A percentile compares a stretch with the other conserved stretches of the same genome.
These are phyloP conservation scores for Epiperipatus broadwayi DNA, from an alignment of 2,888 invertebrate genomes.

Conservation along the genomic window DNA sequence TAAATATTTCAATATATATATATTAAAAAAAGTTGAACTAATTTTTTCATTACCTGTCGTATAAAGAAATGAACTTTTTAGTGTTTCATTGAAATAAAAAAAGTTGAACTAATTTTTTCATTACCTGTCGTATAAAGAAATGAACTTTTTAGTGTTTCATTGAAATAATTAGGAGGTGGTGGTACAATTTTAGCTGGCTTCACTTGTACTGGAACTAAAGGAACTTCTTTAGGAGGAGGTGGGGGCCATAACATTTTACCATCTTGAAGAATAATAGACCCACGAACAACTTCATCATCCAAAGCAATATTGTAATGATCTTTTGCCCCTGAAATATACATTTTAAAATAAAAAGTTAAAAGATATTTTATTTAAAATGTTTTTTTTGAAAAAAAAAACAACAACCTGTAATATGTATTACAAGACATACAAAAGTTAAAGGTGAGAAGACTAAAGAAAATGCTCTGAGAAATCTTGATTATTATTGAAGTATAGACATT, in stretches of 20 bases:
- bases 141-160: slow-evolving; percentile 44
- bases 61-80: slow-evolving; percentile 45
- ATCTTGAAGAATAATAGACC: slow-evolving; percentile 53
- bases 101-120: slow-evolving; percentile 8
- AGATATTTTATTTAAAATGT: too few species aligned
- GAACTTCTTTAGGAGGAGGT: slow-evolving; percentile 41
- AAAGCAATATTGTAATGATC: slow-evolving; percentile 59
- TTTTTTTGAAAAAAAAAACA: too few species aligned
- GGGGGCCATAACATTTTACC: slow-evolving; percentile 61
- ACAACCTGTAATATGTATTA: too few species aligned
- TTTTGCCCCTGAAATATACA: slow-evolving; percentile 41
- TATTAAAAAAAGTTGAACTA: slow-evolving; percentile 6
- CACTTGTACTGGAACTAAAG: slow-evolving; percentile 32
- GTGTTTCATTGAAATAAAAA: slow-evolving; percentile 31
- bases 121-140: slow-evolving; percentile 47
- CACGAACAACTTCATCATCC: slow-evolving; percentile 66
- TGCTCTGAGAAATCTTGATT: too few species aligned
- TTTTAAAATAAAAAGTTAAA: slow-evolving; percentile 6
- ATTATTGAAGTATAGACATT: too few species aligned
- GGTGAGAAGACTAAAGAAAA: too few species aligned
- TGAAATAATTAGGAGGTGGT: slow-evolving; percentile 43
- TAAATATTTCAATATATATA: too few species aligned
- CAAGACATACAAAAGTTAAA: too few species aligned
- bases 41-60: slow-evolving; percentile 38
- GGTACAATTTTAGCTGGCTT: slow-evolving; percentile 26